phyloP scores from a whole-genome alignment of 2,888 invertebrate species.

The Hedychridium roseum region DNA sequence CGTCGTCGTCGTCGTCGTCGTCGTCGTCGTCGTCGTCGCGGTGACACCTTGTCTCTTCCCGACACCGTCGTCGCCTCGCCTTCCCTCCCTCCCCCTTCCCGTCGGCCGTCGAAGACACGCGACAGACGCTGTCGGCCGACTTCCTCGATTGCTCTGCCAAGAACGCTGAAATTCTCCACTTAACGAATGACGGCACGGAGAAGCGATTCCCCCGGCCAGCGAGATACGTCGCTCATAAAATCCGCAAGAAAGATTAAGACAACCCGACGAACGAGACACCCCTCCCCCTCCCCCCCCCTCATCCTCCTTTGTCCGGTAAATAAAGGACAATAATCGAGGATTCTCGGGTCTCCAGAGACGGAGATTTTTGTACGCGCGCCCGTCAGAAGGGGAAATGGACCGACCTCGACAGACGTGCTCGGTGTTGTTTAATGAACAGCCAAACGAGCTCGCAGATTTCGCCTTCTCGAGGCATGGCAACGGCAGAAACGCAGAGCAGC shows the following conservation, averaged over 20 bases:
- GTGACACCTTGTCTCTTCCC: conserved; percentile 15
- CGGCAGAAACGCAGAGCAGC: conserved; percentile 21
- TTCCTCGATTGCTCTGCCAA: background rate
- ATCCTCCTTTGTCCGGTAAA: conserved; percentile 20
- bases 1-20: conserved; percentile 9
- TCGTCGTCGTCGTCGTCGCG: conserved; percentile 6
- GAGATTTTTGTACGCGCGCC: conserved; percentile 32
- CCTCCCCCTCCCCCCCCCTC: background rate
- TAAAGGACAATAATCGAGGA: conserved; percentile 17
- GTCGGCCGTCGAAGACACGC: background rate
- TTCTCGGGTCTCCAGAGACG: conserved; percentile 12
- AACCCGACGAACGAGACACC: conserved; percentile 2
- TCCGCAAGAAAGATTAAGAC: background rate
- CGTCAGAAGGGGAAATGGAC: conserved; percentile 23
- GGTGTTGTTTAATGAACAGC: no score
- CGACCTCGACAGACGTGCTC: conserved; percentile 17
- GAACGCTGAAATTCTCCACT: background rate
- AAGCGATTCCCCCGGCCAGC: background rate
- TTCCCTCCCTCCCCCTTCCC: background rate
- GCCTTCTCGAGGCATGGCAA: conserved; percentile 42
- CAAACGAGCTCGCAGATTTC: conserved; percentile 50
- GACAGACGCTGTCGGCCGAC: background rate
- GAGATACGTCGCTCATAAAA: background rate
- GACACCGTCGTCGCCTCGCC: background rate
- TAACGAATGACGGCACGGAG: background rate